phyloP scores from a whole-genome alignment of 2,113 vertebrate genomes.

The Anseranas semipalmata region DNA sequence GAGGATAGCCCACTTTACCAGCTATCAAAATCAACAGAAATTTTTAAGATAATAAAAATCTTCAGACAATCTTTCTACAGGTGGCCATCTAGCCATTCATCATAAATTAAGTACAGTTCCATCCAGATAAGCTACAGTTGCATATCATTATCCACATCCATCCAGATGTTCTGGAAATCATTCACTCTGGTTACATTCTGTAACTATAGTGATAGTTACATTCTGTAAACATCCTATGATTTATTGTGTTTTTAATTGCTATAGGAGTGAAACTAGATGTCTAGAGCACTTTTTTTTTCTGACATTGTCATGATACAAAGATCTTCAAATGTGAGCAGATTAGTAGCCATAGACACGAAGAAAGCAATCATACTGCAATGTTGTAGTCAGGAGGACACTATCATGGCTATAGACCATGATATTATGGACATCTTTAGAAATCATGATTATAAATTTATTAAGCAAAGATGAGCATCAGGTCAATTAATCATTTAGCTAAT shows the following conservation, averaged over 20 bases:
- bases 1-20: background rate
- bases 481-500: background rate
- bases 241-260: background rate
- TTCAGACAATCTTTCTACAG: background rate
- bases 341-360: background rate
- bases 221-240: background rate
- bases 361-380: background rate
- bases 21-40: background rate
- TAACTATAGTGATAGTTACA: background rate
- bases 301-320: background rate
- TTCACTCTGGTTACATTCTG: background rate
- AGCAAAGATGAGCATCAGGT: background rate
- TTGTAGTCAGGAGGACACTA: background rate
- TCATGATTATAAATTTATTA: background rate
- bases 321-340: background rate
- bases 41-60: background rate
- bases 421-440: background rate
- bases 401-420: background rate
- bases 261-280: background rate
- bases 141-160: background rate
- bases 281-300: background rate
- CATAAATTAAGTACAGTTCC: background rate
- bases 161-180: slow-evolving; percentile 52
- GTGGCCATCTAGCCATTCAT: background rate
- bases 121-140: background rate